Base-by-base conservation (phyloP, 2,797 vertebrate species). In the Poeciliopsis gracilis region DNA sequence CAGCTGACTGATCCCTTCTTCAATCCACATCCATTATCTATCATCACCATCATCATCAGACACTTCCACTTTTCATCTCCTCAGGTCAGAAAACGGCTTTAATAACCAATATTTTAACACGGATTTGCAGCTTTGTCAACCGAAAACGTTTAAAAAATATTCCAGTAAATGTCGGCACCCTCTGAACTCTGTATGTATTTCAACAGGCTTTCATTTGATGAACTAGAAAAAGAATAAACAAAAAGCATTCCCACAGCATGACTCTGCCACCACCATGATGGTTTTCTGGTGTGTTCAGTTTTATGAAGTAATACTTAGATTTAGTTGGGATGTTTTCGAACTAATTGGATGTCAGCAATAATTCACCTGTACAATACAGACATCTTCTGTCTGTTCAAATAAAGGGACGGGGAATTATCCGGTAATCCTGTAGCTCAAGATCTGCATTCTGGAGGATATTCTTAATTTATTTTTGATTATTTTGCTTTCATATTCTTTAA, bases 1-100 rank as follows among this genome's bases (percentile, higher is more conserved):
- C 43, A 16, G 78, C 79, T 73, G 63, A 76, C 38, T 84, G 81
- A 74, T 78, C 77, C 80, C 76, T 10, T 38, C 46, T 55, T 69
- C 43, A 77, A 28, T 83, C 76, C 75, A 76, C 76, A 73, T 79
- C 45, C 18, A 57, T 38, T 47, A 57, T 81, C 80, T 78, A 71
- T 81, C 23, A 63, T 84, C 69, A 46, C 66, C 38, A 78, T 71
- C 23, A 57, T 75, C 79, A 57, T 77, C 80, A 79, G 69, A 69
- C 78, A 51, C 47, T 53, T 49, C 46, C 76, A 72, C 13, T 47
- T 71, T 72, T 75, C 45, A 13, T 43, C 79, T 80, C 38, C 2
- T 77, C 51, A 28, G 51, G 61, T 87, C 67, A 73, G 49, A 80
- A 59, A 51, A 55, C 18, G 47, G 47, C 6, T 49, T 20, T 20